Conservation (phyloP, 2,797 vertebrate genomes). For the Gastrophryne carolinensis region DNA sequence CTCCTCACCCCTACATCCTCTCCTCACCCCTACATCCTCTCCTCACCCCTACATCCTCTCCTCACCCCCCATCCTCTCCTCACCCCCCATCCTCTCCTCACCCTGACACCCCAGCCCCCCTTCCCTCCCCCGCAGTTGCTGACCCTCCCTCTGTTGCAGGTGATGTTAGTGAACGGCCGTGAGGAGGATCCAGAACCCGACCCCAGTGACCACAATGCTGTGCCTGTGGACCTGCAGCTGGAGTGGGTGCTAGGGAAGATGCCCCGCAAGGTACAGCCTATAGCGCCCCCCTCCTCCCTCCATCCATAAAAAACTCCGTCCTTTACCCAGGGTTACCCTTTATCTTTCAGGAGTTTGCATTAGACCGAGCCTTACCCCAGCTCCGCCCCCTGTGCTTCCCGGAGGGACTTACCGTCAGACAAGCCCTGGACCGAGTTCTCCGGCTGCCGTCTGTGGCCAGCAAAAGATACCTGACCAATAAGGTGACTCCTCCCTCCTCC, state of each 20-base stretch:
- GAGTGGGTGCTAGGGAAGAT: constrained; percentile 93
- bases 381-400: constrained; percentile 74
- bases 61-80: too few species aligned
- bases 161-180: constrained; percentile 78
- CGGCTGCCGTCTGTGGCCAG: constrained; percentile 85
- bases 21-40: too few species aligned
- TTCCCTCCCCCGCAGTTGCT: not conserved
- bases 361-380: constrained; percentile 59
- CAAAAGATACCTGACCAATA: constrained; percentile 93
- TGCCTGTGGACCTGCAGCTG: constrained; percentile 85
- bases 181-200: constrained; percentile 21
- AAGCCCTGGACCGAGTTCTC: constrained; percentile 82
- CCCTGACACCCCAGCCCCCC: too few species aligned
- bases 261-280: constrained; percentile 83
- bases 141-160: constrained; percentile 64
- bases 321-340: not conserved
- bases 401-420: constrained; percentile 64
- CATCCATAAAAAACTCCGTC: too few species aligned
- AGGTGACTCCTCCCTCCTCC: constrained; percentile 68
- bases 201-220: constrained; percentile 48
- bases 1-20: too few species aligned
- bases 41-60: too few species aligned
- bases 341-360: constrained; percentile 72
- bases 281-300: too few species aligned
- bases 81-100: too few species aligned